A percentile compares a stretch with the other conserved stretches of the same genome.
Evolutionary conservation across 2,888 invertebrate species (phyloP).

Genomic region (Scelioninae gen. 1): DNA sequence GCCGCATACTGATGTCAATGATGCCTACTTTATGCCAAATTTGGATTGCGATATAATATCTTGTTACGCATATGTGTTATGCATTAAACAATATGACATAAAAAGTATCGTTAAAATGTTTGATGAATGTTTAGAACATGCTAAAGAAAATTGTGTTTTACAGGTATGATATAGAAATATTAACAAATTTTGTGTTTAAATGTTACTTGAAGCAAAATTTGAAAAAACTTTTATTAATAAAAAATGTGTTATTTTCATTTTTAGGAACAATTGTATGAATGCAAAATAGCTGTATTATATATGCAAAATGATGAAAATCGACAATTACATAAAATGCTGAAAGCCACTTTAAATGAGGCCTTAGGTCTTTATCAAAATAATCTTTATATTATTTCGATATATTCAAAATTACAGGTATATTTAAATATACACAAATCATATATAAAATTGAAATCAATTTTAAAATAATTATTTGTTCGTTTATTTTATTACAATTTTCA

Average conservation of each 20-base stretch:
- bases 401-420: too few relatives aligned
- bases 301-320: slow-evolving; percentile 72
- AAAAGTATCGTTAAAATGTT: slow-evolving; percentile 73
- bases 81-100: slow-evolving; percentile 77
- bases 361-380: too few relatives aligned
- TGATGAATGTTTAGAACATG: slow-evolving; percentile 76
- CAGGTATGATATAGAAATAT: slow-evolving; percentile 72
- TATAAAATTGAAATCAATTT: too few relatives aligned
- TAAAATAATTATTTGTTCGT: too few relatives aligned
- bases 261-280: slow-evolving; percentile 85
- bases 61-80: slow-evolving; percentile 86
- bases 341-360: too few relatives aligned
- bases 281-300: slow-evolving; percentile 80
- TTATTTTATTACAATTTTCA: too few relatives aligned
- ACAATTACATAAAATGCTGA: slow-evolving; percentile 5
- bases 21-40: slow-evolving; percentile 85
- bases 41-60: slow-evolving; percentile 85
- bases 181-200: too few relatives aligned
- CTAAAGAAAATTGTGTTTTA: slow-evolving; percentile 71
- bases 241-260: slow-evolving; percentile 65
- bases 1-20: slow-evolving; percentile 61
- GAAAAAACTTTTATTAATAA: too few relatives aligned
- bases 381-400: too few relatives aligned
- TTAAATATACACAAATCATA: too few relatives aligned
- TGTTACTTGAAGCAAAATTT: background rate